phyloP scores from a whole-genome alignment of 2,888 invertebrate species.

The Coelogynopora nodosa region DNA sequence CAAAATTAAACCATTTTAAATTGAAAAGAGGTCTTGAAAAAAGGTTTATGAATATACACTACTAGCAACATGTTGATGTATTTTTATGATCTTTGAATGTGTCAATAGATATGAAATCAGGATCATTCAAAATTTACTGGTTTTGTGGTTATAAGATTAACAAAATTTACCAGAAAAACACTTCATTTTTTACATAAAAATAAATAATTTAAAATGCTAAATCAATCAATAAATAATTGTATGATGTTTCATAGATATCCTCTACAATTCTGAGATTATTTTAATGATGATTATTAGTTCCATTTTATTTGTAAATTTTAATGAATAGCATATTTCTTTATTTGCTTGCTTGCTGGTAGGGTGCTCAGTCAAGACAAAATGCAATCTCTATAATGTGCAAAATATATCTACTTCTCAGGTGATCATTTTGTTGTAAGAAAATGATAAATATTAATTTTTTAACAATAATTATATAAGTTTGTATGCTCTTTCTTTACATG shows the following conservation, averaged over 20 bases:
- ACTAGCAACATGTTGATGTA: background rate
- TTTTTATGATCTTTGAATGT: background rate
- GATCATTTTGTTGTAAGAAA: background rate
- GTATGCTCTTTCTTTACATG: background rate
- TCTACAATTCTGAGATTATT: background rate
- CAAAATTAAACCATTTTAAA: background rate
- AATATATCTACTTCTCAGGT: background rate
- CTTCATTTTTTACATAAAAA: background rate
- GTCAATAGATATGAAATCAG: background rate
- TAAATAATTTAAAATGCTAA: background rate
- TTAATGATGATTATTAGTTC: background rate
- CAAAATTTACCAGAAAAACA: background rate
- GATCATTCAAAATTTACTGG: background rate
- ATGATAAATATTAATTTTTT: background rate
- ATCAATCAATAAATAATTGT: background rate
- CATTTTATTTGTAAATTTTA: background rate
- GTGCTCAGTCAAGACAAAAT: background rate
- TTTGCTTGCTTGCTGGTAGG: background rate
- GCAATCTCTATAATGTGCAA: background rate
- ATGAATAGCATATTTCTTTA: background rate
- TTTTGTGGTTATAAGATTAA: background rate
- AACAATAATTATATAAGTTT: background rate
- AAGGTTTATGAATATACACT: background rate
- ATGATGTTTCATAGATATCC: background rate
- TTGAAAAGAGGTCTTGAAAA: background rate